Evolutionary conservation across 2,888 invertebrate species (phyloP), one percentile per base, ranked within the genome.

Genomic region (Agrotis exclamationis): DNA sequence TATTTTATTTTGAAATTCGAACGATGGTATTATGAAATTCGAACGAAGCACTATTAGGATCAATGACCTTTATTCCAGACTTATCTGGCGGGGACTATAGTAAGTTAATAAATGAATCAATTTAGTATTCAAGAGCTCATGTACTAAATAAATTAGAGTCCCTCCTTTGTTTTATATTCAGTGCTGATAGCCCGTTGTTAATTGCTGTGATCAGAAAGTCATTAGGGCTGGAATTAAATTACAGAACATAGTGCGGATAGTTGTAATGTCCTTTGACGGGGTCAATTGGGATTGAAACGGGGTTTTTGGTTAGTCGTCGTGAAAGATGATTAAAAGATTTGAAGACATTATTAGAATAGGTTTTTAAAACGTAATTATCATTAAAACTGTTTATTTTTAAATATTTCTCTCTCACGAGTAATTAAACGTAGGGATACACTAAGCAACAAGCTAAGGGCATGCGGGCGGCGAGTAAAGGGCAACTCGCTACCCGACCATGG

Each of bases 141-240:
- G 70, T 65, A 59, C 62, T 75, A 75, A 78, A 80, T 80, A 78
- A 80, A 78, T 78, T 76, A 63, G 20, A 50, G 62, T 56, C 58
- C 76, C 62, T 44, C 47, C 63, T 74, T 70, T 57, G 45, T 56
- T 79, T 81, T 67, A 62, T 57, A 79, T 79, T 81, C 81, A 24
- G 13, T 39, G 39, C 76, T 63, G 76, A 70, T 60, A 56, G 76
- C 51, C 16, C 16, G 28, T 50, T 72, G 64, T 76, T 79, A 81
- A 81, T 79, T 81, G 64, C 58, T 51, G 60, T 67, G 53, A 76
- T 81, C 77, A 76, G 68, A 76, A 68, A 72, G 81, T 81, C 72
- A 65, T 81, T 81, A 81, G 20, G 45, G 56, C 14, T 48, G 11
- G 22, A 76, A 50, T 57, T 63, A 62, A 66, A 71, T 70, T 64